Evolutionary conservation across 2,888 invertebrate species (phyloP), one percentile per base, ranked within the genome.

Genomic region (Sussaba pulchella): DNA sequence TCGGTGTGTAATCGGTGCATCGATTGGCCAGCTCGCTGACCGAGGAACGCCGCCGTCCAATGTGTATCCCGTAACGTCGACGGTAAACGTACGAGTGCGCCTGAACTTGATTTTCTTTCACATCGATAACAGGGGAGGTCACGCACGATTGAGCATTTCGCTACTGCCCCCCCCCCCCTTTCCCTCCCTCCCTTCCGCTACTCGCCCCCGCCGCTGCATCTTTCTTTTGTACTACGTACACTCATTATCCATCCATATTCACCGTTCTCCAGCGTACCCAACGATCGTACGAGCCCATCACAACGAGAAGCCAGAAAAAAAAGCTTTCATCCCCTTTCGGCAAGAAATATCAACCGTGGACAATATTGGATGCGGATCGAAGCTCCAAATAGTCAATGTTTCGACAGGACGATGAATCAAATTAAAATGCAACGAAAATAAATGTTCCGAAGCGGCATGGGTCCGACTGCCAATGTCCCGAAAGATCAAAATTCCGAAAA

Each of bases 21-120:
- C 72, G 78, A 78, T 78, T 78, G 64, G 47, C 63, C 67, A 63
- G 69, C 69, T 69, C 52, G 76, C 54, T 76, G 69, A 76, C 69
- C 76, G 76, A 63, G 69, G 52, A 54, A 36, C 54, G 43, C 26
- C 19, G 66, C 26, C 24, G 31, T 14, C 67, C 26, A 24, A 24
- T 47, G 64, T 67, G 50, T 50, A 52, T 31, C 14, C 57, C 36
- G 61, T 77, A n/a, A 45, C 57, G 73, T 70, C 67, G 76, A 67
- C 76, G 31, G 71, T 61, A 67, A 66, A 71, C 64, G 78, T 74
- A 71, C 69, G 74, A 64, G 24, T 73, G 77, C 71, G 78, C 78
- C 78, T 78, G 78, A 78, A 78, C 78, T 78, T 78, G 78, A 78
- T 73, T 78, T 78, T 73, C 72, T 78, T 78, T 78, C 78, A 69